A percentile compares a stretch with the other conserved stretches of the same genome.
Evolutionary conservation across 2,888 invertebrate genomes (phyloP).

Genomic region (Brachypalpus laphriformis): DNA sequence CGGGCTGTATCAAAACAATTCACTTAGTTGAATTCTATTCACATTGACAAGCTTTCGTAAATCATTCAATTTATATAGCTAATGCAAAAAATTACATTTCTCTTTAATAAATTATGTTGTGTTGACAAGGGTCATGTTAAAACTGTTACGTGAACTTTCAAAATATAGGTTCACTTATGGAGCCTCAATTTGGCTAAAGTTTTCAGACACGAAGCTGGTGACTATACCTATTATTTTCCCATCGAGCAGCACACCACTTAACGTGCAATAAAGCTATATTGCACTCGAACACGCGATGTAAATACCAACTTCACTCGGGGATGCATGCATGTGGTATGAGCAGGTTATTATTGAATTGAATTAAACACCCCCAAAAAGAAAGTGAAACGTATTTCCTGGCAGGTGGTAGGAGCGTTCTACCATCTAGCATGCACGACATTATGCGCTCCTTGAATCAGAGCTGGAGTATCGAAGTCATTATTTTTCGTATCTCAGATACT

Average conservation of each 20-base stretch:
- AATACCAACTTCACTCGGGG: neutral
- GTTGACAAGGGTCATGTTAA: too few species aligned
- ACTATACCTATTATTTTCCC: neutral
- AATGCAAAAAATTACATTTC: too few species aligned
- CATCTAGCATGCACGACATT: constrained; percentile 24
- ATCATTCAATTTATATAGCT: too few species aligned
- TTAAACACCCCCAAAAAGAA: constrained; percentile 4
- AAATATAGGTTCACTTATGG: neutral
- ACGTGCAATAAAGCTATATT: neutral
- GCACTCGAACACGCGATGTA: constrained; percentile 4
- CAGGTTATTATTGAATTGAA: constrained; percentile 7
- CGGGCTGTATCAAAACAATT: too few species aligned
- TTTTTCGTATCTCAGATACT: constrained; percentile 7
- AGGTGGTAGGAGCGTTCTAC: neutral
- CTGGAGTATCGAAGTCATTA: constrained; percentile 29
- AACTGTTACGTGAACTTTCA: too few species aligned
- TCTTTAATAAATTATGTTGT: too few species aligned
- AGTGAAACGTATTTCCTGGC: neutral
- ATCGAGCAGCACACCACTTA: neutral
- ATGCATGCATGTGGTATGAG: neutral
- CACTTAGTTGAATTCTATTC: too few species aligned
- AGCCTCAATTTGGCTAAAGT: neutral
- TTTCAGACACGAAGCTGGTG: neutral
- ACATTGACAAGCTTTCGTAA: too few species aligned
- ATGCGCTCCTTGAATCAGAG: constrained; percentile 5